These are phyloP conservation scores for Agapostemon virescens DNA, from an alignment of 2,888 invertebrate genomes.

Conservation along the genomic window DNA sequence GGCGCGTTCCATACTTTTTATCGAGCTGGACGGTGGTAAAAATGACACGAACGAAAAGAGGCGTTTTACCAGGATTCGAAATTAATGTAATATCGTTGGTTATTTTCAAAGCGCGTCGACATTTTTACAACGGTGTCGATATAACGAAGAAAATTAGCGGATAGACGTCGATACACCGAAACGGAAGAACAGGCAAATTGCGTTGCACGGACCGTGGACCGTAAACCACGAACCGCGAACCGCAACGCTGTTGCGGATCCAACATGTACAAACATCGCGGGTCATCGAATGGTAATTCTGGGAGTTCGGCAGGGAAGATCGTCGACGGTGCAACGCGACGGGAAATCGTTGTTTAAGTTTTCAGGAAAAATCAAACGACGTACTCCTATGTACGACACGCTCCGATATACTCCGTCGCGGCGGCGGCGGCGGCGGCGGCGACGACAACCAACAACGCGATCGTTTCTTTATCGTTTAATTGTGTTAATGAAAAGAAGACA, in stretches of 20 bases:
- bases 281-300: constrained; percentile 1
- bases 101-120: background rate
- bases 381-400: background rate
- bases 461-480: too few species aligned
- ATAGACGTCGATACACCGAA: background rate
- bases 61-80: background rate
- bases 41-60: too few species aligned
- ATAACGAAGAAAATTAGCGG: background rate
- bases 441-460: too few species aligned
- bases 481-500: too few species aligned
- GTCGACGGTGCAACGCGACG: background rate
- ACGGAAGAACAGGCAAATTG: background rate
- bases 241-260: background rate
- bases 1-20: too few species aligned
- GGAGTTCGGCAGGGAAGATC: background rate
- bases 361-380: background rate
- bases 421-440: too few species aligned
- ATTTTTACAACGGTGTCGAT: background rate
- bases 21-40: too few species aligned
- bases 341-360: background rate
- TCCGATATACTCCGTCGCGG: too few species aligned
- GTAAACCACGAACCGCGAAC: background rate
- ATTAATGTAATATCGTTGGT: background rate
- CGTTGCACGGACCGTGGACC: background rate
- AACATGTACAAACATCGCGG: background rate